These are phyloP conservation scores for Mastomys coucha DNA, from an alignment of 2,113 vertebrate species.

Conservation along the genomic window DNA sequence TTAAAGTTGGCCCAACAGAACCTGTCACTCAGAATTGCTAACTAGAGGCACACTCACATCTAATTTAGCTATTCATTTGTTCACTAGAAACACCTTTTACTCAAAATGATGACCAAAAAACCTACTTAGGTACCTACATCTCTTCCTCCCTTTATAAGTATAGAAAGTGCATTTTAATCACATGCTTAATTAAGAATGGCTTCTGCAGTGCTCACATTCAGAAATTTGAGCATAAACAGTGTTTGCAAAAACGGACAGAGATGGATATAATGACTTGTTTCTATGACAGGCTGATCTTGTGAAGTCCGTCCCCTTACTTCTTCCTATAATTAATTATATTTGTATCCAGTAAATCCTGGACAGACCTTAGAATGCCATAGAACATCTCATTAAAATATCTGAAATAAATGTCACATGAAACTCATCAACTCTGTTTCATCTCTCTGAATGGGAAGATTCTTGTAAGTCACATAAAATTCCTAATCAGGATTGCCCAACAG, in stretches of 20 bases:
- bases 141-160: not conserved
- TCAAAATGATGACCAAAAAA: not conserved
- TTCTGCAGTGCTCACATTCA: not conserved
- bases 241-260: not conserved
- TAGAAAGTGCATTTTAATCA: not conserved
- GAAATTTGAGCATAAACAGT: not conserved
- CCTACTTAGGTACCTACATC: not conserved
- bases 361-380: not conserved
- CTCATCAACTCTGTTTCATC: not conserved
- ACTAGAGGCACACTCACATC: not conserved
- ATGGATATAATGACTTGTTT: not conserved
- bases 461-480: not conserved
- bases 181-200: not conserved
- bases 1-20: not conserved
- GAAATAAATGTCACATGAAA: not conserved
- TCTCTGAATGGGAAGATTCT: not conserved
- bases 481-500: not conserved
- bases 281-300: not conserved
- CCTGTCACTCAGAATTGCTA: not conserved
- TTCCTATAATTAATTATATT: not conserved
- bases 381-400: slow-evolving; percentile 7
- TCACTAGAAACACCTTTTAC: not conserved
- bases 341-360: not conserved
- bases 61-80: not conserved
- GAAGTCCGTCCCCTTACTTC: not conserved